Evolutionary conservation across 2,888 invertebrate species (phyloP).

Genomic region (Platerodrilus igneus): DNA sequence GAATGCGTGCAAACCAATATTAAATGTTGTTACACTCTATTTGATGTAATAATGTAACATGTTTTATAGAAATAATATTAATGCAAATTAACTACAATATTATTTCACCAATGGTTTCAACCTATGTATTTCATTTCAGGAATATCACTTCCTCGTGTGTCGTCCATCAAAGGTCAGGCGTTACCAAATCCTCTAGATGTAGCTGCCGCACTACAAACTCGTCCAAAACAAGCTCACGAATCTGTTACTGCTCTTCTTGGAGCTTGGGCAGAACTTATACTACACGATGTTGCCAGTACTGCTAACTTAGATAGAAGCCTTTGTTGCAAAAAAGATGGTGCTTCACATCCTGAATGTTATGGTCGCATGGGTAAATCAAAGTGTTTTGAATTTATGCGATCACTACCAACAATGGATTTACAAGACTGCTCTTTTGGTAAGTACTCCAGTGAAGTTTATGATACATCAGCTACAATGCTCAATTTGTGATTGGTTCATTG

Average conservation of each 20-base stretch:
- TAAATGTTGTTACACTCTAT: too few species aligned
- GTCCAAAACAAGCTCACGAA: constrained; percentile 59
- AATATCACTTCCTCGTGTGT: constrained; percentile 50
- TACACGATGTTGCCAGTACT: constrained; percentile 67
- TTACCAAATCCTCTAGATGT: constrained; percentile 60
- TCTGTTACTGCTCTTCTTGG: constrained; percentile 74
- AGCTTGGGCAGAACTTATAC: constrained; percentile 73
- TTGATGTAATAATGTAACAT: too few species aligned
- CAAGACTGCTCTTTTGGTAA: constrained; percentile 62
- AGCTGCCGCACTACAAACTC: constrained; percentile 55
- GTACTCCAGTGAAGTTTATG: too few species aligned
- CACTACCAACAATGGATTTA: constrained; percentile 61
- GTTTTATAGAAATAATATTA: too few species aligned
- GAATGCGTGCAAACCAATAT: too few species aligned
- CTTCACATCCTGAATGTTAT: constrained; percentile 56
- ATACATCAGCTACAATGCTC: too few species aligned
- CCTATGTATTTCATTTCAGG: constrained; percentile 39
- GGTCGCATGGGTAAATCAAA: constrained; percentile 46
- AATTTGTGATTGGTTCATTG: too few species aligned
- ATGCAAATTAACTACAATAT: too few species aligned
- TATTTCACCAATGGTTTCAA: too few species aligned
- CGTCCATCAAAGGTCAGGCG: constrained; percentile 53
- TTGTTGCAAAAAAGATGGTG: constrained; percentile 42
- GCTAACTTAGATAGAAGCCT: constrained; percentile 56
- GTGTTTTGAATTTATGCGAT: constrained; percentile 66